These are phyloP conservation scores for Marcusenius ussheri DNA, from an alignment of 2,113 vertebrate genomes.

Conservation along the genomic window DNA sequence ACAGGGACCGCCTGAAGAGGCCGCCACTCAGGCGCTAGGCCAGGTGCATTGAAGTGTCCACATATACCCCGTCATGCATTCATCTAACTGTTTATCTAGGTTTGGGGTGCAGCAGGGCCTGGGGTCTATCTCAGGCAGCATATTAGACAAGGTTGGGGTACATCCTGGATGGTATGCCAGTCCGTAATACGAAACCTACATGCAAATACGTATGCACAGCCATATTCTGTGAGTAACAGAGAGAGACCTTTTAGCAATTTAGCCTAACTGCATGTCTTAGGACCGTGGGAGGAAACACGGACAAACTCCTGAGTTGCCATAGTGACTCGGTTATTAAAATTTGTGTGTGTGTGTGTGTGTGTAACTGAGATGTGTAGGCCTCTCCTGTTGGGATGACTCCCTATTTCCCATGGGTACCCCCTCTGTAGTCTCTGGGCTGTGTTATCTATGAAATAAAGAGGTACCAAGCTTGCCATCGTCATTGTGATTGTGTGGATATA, in stretches of 20 bases:
- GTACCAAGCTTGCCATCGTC: not conserved
- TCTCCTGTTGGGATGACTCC: not conserved
- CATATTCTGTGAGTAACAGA: not conserved
- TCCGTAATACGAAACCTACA: not conserved
- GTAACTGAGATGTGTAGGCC: not conserved
- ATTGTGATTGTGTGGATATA: not conserved
- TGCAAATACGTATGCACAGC: not conserved
- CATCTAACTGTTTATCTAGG: not conserved
- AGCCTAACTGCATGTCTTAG: not conserved
- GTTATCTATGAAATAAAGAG: not conserved
- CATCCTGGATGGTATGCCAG: not conserved
- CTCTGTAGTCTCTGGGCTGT: not conserved
- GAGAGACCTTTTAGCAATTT: not conserved
- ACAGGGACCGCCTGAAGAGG: not conserved
- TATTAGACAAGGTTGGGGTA: not conserved
- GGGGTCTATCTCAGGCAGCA: not conserved
- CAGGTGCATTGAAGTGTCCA: not conserved
- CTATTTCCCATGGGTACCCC: not conserved
- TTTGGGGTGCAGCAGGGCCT: not conserved
- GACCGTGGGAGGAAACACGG: not conserved
- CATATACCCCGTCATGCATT: not conserved
- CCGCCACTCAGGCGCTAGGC: not conserved
- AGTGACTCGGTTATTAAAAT: not conserved
- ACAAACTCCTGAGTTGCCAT: not conserved
- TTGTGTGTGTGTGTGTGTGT: not conserved